phyloP scores from a whole-genome alignment of 2,797 vertebrate species.

The Poeciliopsis infans region DNA sequence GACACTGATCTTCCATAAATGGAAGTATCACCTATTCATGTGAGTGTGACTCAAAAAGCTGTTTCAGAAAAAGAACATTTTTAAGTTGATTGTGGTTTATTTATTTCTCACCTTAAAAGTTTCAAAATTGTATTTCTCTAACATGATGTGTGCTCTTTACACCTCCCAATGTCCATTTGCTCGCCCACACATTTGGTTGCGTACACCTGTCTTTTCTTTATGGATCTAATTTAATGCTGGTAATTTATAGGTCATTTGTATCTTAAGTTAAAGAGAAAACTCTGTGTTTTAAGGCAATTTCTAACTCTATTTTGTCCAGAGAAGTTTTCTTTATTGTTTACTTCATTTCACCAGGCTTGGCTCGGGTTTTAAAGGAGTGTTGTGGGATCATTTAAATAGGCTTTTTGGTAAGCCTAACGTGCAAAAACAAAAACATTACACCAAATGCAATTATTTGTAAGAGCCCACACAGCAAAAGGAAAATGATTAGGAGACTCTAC shows the following conservation, averaged over 20 bases:
- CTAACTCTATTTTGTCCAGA: constrained; percentile 7
- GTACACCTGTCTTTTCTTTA: neutral
- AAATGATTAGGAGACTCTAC: constrained; percentile 25
- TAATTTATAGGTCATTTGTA: neutral
- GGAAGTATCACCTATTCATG: neutral
- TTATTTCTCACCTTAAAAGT: neutral
- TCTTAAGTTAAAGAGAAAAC: constrained; percentile 2
- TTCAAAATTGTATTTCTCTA: neutral
- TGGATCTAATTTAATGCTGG: neutral
- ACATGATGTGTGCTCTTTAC: neutral
- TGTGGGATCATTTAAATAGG: constrained; percentile 27
- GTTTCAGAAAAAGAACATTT: neutral
- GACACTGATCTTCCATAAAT: neutral
- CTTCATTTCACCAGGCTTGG: constrained; percentile 23
- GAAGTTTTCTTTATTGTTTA: constrained; percentile 22
- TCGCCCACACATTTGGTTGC: neutral
- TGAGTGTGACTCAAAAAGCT: neutral
- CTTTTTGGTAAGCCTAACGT: constrained; percentile 31
- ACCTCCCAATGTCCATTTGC: neutral
- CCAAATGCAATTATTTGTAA: constrained; percentile 22
- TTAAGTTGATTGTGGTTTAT: neutral
- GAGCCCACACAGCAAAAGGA: constrained; percentile 2
- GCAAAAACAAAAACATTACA: constrained; percentile 27
- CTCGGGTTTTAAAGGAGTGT: constrained; percentile 15
- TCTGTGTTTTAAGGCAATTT: neutral